phyloP scores from a whole-genome alignment of 2,888 invertebrate species.

The Lutraria lutraria region DNA sequence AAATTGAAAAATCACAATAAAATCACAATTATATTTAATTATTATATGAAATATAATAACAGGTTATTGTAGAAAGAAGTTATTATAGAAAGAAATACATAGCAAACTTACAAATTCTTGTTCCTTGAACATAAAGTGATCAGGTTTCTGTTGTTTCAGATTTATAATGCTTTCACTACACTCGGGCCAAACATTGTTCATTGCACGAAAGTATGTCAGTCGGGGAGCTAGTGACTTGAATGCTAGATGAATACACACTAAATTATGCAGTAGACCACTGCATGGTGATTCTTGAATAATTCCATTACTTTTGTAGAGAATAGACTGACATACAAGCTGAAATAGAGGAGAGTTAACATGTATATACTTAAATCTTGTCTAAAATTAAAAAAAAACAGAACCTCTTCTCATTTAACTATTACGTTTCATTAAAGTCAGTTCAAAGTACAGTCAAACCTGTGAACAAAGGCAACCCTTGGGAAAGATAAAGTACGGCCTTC shows the following conservation, averaged over 20 bases:
- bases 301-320: neutral
- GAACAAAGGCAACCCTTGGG: no score
- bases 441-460: no score
- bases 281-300: neutral
- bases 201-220: slow-evolving; percentile 74
- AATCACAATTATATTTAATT: neutral
- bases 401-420: no score
- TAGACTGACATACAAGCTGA: slow-evolving; percentile 25
- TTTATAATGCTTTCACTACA: slow-evolving; percentile 65
- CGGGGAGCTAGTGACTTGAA: slow-evolving; percentile 54
- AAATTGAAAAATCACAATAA: neutral
- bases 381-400: neutral
- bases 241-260: slow-evolving; percentile 64
- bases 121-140: slow-evolving; percentile 66
- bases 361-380: no score
- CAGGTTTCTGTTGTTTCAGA: slow-evolving; percentile 60
- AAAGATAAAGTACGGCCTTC: no score
- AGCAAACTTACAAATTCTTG: slow-evolving; percentile 73
- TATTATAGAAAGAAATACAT: neutral
- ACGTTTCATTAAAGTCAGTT: no score
- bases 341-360: neutral
- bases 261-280: slow-evolving; percentile 12
- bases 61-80: neutral
- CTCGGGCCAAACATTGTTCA: slow-evolving; percentile 73
- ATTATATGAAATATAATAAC: neutral